Base-by-base conservation (phyloP, 2,113 vertebrate species). In the Patagioenas fasciata region DNA sequence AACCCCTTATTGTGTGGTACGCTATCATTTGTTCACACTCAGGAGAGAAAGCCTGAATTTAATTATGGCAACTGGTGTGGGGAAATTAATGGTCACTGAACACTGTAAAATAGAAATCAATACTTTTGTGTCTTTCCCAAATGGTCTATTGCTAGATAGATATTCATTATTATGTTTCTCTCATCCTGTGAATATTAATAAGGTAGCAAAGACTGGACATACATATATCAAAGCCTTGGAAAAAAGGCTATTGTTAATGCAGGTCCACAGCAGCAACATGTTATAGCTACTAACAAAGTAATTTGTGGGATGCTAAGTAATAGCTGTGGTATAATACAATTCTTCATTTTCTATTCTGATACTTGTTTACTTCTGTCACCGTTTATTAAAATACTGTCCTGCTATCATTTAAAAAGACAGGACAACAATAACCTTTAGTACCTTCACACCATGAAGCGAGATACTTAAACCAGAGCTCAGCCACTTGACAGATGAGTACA, bases 351-450 rank as follows among this genome's bases (percentile, higher is more conserved):
- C 61, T 91, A 5, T 62, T 71, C 92, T 82, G 44, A 83, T 81
- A 72, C 62, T 71, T 94, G 80, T 81, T 97, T 96, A 91, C 50
- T 66, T 89, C 67, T 71, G 61, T 81, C 32, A 13, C 44, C 32
- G 75, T 96, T 79, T 95, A 88, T 96, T 96, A 96, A 92, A 91
- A 70, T 34, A 50, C 64, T 56, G n/a, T 65, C 61, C 80, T 69
- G 26, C 66, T 67, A 29, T 83, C 95, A 95, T 93, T 93, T 86
- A 81, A 95, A 95, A 92, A 83, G 84, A 89, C 83, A 95, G 77
- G 74, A 53, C 74, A 94, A 85, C 87, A 92, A 78, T 65, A 94
- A 83, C 64, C 84, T 92, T 93, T 74, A 94, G 91, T 74, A 93
- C 53, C 71, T 89, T 54, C 73, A 95, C 4, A 24, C 53, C 1